Base-by-base conservation (phyloP, 30 jellyfish, hydroid and myxozoan species). In the Haliclystus octoradiatus region DNA sequence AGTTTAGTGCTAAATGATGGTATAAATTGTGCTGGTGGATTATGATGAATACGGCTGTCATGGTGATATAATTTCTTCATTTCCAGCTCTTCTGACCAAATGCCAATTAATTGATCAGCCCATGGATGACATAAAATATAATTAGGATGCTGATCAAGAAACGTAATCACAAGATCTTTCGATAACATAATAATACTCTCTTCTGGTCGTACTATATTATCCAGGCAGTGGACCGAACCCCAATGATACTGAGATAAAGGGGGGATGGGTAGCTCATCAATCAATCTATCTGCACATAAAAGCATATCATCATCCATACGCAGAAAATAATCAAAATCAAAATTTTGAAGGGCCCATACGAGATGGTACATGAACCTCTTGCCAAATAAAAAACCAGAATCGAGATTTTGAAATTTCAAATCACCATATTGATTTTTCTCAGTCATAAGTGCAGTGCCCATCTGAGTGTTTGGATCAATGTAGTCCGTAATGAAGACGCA, bases 181-280 rank as follows among this genome's bases (percentile, higher is more conserved):
- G 87, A 75, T 3, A 75, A 63, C 33, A 75, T 0, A 2, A 75
- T 33, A 27, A 75, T 61, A 65, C 87, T 75, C 49, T 75, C 87
- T 34, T 75, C 87, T 22, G 87, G 87, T n/a, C 87, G 68, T 61
- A 69, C 81, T 34, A 75, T 63, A 31, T 61, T 69, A 28, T 63
- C 71, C 0, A 64, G 49, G 34, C 87, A 75, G 66, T 75, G 87
- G 2, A 75, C 87, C 87, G 83, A 75, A 1, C 87, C 87, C 87
- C 87, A 75, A 49, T 75, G 87, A 49, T 65, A 75, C 73, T 14
- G 70, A 28, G 30, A 33, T 33, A 23, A 19, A 3, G 87, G 87
- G 5, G 87, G 87, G 83, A 75, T 75, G 14, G 87, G 87, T 29
- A 75, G 62, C 27, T 75, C 87, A 25, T 34, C 1, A 9, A 65